These are phyloP conservation scores for Resseliella maxima DNA, from an alignment of 2,888 invertebrate species.

Conservation along the genomic window DNA sequence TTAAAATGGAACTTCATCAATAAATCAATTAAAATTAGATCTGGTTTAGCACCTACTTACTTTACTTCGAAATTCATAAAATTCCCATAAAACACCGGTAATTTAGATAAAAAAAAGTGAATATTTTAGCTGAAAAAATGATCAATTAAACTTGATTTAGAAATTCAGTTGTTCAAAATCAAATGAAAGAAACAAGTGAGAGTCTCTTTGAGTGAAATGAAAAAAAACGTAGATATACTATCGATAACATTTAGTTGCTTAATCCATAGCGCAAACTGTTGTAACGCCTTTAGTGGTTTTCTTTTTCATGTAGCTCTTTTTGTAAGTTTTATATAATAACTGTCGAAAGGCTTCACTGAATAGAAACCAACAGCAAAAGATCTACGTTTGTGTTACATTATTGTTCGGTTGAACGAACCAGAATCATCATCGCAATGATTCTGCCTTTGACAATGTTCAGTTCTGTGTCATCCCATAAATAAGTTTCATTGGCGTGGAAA, in stretches of 20 bases:
- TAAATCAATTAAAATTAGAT: background rate
- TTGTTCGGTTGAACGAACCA: slow-evolving; percentile 15
- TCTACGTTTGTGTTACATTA: background rate
- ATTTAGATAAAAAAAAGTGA: slow-evolving; percentile 24
- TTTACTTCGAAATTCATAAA: background rate
- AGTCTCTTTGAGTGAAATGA: background rate
- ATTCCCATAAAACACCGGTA: background rate
- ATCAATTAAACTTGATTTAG: slow-evolving; percentile 28
- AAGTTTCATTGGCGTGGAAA: slow-evolving; percentile 43
- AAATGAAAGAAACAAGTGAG: background rate
- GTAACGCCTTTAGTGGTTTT: background rate
- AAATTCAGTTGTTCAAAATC: background rate
- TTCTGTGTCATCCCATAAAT: slow-evolving; percentile 22
- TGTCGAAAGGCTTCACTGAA: background rate
- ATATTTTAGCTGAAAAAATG: slow-evolving; percentile 6
- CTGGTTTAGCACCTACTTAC: background rate
- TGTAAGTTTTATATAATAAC: slow-evolving; percentile 8
- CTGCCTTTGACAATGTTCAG: background rate
- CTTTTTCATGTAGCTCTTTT: background rate
- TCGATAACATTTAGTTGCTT: background rate
- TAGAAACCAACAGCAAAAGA: background rate
- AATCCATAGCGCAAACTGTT: background rate
- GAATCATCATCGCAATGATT: background rate
- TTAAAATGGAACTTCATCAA: background rate
- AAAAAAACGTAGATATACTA: background rate